Percentiles rank a stretch among this genome's conserved stretches.
These are phyloP conservation scores for Oegoconia quadripuncta DNA, from an alignment of 2,888 invertebrate species.

Conservation along the genomic window DNA sequence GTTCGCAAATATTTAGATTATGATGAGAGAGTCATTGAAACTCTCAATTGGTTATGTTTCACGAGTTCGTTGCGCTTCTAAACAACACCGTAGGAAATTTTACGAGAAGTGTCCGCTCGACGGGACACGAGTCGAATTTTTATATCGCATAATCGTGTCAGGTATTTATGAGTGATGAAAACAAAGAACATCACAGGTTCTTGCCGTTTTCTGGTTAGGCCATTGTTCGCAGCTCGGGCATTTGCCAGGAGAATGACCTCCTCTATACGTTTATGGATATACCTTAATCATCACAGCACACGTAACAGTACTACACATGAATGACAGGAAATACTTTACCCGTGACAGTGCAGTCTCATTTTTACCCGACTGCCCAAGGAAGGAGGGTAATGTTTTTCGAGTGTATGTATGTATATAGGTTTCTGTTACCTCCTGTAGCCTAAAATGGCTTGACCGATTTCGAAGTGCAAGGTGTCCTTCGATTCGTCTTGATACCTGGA, in stretches of 20 bases:
- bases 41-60: slow-evolving; percentile 21
- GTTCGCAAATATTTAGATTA: slow-evolving; percentile 6
- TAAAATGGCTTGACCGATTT: too few species aligned
- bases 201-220: slow-evolving; percentile 55
- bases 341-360: slow-evolving; percentile 46
- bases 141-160: slow-evolving; percentile 55
- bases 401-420: too few species aligned
- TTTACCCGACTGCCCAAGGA: too few species aligned
- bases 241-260: slow-evolving; percentile 64
- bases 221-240: slow-evolving; percentile 56
- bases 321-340: slow-evolving; percentile 53
- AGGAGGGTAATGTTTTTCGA: too few species aligned
- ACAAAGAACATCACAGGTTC: slow-evolving; percentile 60
- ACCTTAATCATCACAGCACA: slow-evolving; percentile 54
- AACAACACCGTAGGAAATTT: slow-evolving; percentile 54
- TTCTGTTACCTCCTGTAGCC: too few species aligned
- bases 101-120: slow-evolving; percentile 59
- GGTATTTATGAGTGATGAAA: slow-evolving; percentile 43
- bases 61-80: slow-evolving; percentile 62
- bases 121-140: slow-evolving; percentile 66
- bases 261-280: slow-evolving; percentile 57
- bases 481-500: too few species aligned
- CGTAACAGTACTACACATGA: slow-evolving; percentile 38
- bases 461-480: too few species aligned
- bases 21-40: slow-evolving; percentile 1